Conservation (phyloP, 2,113 vertebrate genomes). For the Oncorhynchus clarkii region DNA sequence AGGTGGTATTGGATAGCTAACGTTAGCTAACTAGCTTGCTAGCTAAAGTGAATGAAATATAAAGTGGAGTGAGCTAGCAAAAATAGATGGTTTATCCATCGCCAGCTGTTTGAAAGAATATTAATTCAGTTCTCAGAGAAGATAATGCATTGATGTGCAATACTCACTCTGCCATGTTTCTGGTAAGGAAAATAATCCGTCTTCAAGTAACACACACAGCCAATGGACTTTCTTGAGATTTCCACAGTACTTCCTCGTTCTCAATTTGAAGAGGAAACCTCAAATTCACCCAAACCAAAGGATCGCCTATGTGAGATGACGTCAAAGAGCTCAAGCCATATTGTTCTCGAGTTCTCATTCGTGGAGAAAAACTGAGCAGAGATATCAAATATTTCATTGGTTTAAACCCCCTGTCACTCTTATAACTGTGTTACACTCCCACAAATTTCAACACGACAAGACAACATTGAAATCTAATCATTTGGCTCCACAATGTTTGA, state of each 20-base stretch:
- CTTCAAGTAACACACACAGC: conserved; percentile 27
- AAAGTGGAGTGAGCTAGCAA: not conserved
- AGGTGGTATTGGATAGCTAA: no score
- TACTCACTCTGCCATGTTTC: conserved; percentile 75
- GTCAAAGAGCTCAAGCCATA: not conserved
- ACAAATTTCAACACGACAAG: not conserved
- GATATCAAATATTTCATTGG: conserved; percentile 28
- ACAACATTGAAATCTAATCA: no score
- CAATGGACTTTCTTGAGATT: not conserved
- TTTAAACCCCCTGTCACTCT: not conserved
- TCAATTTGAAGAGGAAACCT: not conserved
- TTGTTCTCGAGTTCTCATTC: conserved; percentile 46
- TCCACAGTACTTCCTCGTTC: conserved; percentile 64
- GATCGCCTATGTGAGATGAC: conserved; percentile 31
- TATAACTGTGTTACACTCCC: conserved; percentile 7
- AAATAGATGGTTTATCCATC: not conserved
- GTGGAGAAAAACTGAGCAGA: conserved; percentile 59
- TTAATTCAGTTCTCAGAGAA: not conserved
- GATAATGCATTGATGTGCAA: not conserved
- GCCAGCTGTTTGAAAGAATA: not conserved
- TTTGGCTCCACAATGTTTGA: no score
- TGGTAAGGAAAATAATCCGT: not conserved
- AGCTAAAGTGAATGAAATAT: not conserved
- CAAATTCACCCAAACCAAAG: not conserved
- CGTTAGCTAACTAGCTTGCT: no score